A percentile compares a stretch with the other conserved stretches of the same genome.
phyloP scores from a whole-genome alignment of 1,140 invertebrate genomes.

The Dendroctonus valens region DNA sequence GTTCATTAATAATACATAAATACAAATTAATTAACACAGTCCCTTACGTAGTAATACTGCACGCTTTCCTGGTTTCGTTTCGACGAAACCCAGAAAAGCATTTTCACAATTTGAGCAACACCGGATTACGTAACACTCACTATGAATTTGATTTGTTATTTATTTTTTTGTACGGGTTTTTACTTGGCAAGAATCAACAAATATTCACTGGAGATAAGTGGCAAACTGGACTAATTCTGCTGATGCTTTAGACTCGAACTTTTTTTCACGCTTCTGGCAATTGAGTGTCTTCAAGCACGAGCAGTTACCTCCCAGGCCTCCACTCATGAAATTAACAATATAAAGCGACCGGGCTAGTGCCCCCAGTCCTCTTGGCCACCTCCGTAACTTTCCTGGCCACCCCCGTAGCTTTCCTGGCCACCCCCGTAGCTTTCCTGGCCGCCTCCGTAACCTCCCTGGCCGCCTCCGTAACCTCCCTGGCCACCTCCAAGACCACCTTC shows the following conservation, averaged over 20 bases:
- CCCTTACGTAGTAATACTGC: conserved; percentile 46
- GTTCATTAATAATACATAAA: conserved; percentile 37
- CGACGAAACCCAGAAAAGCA: background rate
- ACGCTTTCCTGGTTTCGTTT: conserved; percentile 31
- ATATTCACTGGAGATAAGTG: too few species aligned
- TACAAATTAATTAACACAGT: conserved; percentile 46
- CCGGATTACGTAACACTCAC: conserved; percentile 10
- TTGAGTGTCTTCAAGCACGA: too few species aligned
- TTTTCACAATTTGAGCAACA: conserved; percentile 25
- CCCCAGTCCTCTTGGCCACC: conserved; percentile 10
- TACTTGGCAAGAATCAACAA: too few species aligned
- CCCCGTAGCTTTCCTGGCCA: too few species aligned
- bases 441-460: conserved; percentile 19
- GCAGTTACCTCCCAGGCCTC: too few species aligned
- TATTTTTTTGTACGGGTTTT: background rate
- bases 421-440: too few species aligned
- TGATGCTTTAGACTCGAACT: too few species aligned
- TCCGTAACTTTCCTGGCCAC: conserved; percentile 13
- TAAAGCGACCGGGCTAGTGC: conserved; percentile 18
- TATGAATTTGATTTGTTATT: background rate
- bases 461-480: conserved; percentile 24
- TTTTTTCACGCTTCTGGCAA: too few species aligned
- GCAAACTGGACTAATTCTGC: too few species aligned
- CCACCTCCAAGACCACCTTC: conserved; percentile 20
- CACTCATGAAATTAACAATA: background rate